Percentiles rank a stretch among this genome's conserved stretches.
Conservation (phyloP, 2,113 vertebrate genomes). For the Atrichornis clamosus region DNA sequence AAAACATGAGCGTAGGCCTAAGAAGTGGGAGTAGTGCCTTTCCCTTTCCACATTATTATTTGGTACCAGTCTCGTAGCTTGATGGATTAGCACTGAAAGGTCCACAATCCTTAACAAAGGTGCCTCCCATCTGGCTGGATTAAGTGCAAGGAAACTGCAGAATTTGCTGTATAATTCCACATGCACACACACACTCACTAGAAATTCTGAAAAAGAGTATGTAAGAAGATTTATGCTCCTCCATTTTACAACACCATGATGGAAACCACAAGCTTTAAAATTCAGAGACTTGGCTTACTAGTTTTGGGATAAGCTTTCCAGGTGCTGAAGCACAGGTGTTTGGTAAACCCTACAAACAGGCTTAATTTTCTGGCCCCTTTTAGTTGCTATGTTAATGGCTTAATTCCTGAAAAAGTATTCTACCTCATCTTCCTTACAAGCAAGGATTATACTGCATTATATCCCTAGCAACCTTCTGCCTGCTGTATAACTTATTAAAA, state of each 20-base stretch:
- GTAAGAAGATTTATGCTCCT: neutral
- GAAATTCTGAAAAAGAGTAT: neutral
- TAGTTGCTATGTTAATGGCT: neutral
- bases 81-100: neutral
- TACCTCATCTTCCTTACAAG: neutral
- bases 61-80: neutral
- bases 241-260: neutral
- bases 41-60: neutral
- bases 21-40: neutral
- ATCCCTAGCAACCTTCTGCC: neutral
- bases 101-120: neutral
- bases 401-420: neutral
- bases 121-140: neutral
- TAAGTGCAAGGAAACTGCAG: neutral
- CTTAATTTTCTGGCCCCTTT: neutral
- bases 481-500: neutral
- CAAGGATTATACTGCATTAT: neutral
- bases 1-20: neutral
- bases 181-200: accelerated
- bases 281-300: neutral
- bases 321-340: neutral
- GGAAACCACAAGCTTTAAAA: neutral
- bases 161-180: neutral
- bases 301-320: neutral
- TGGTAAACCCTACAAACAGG: neutral